Percentiles rank a stretch among this genome's conserved stretches.
These are phyloP conservation scores for Phlogophora meticulosa DNA, from an alignment of 2,888 invertebrate species.

Conservation along the genomic window DNA sequence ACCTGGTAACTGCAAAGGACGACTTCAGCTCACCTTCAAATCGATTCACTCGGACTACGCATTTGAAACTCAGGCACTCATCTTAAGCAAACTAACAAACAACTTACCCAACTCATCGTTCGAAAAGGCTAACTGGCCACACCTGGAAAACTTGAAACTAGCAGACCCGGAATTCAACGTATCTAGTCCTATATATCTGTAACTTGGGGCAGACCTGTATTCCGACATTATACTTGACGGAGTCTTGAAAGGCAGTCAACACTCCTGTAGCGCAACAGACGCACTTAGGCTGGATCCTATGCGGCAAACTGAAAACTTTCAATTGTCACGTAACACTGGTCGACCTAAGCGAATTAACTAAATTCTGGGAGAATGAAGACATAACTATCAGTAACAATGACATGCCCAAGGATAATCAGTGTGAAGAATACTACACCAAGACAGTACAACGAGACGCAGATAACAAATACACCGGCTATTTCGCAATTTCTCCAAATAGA, in stretches of 20 bases:
- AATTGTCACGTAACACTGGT: slow-evolving; percentile 24
- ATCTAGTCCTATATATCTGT: not conserved
- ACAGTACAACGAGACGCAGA: slow-evolving; percentile 18
- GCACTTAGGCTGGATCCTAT: slow-evolving; percentile 36
- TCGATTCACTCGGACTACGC: slow-evolving; percentile 13
- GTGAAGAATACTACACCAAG: slow-evolving; percentile 19
- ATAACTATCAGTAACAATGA: slow-evolving; percentile 12
- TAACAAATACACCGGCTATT: slow-evolving; percentile 27
- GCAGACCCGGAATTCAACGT: slow-evolving; percentile 17
- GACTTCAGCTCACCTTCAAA: not conserved
- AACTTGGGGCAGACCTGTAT: slow-evolving; percentile 17
- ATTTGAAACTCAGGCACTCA: slow-evolving; percentile 9
- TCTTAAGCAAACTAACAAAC: slow-evolving; percentile 12
- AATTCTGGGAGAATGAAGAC: slow-evolving; percentile 33
- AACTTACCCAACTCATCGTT: slow-evolving; percentile 12
- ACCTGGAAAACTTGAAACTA: slow-evolving; percentile 9
- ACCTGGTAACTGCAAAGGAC: slow-evolving; percentile 3
- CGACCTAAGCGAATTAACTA: slow-evolving; percentile 9
- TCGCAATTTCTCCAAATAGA: slow-evolving; percentile 29
- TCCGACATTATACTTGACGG: slow-evolving; percentile 16
- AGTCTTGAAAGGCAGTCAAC: slow-evolving; percentile 7
- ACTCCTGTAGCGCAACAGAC: slow-evolving; percentile 42
- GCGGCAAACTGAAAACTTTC: slow-evolving; percentile 40
- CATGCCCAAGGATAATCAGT: slow-evolving; percentile 8
- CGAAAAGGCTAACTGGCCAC: slow-evolving; percentile 7